phyloP scores from a whole-genome alignment of 2,888 invertebrate species.

The Lithophane semibrunnea region DNA sequence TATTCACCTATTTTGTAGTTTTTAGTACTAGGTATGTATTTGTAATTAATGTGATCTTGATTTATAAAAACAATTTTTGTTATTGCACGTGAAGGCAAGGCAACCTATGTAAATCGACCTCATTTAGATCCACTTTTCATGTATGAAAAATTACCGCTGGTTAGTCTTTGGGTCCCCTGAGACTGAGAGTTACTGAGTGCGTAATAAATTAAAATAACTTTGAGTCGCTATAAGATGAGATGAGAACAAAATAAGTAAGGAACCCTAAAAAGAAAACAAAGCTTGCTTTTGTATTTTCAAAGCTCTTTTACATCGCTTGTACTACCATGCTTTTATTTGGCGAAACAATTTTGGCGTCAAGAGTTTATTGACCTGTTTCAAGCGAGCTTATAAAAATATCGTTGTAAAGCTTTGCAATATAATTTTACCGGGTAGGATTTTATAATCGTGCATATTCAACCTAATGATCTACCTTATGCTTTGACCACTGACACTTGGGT shows the following conservation, averaged over 20 bases:
- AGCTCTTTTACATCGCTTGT: slow-evolving; percentile 23
- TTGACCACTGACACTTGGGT: neutral
- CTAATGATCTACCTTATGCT: neutral
- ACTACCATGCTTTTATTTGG: slow-evolving; percentile 25
- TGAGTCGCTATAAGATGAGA: neutral
- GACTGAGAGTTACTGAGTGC: slow-evolving; percentile 12
- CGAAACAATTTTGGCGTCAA: slow-evolving; percentile 39
- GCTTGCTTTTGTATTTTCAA: slow-evolving; percentile 18
- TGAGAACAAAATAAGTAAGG: slow-evolving; percentile 5
- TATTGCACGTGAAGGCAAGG: slow-evolving; percentile 13
- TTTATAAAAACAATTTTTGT: slow-evolving; percentile 7
- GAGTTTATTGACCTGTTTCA: slow-evolving; percentile 49
- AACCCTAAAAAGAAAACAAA: slow-evolving; percentile 10
- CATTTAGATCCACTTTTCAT: slow-evolving; percentile 8
- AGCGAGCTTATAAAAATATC: slow-evolving; percentile 23
- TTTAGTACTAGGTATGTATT: neutral
- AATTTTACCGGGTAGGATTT: neutral
- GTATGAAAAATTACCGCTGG: slow-evolving; percentile 22
- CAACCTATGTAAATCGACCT: slow-evolving; percentile 6
- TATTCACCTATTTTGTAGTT: neutral
- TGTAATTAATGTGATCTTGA: slow-evolving; percentile 15
- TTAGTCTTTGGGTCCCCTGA: slow-evolving; percentile 11
- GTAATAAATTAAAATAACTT: slow-evolving; percentile 24
- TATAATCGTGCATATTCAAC: neutral
- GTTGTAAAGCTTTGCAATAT: slow-evolving; percentile 5